phyloP scores from a whole-genome alignment of 2,113 vertebrate genomes.

The Peucedramus taeniatus region DNA sequence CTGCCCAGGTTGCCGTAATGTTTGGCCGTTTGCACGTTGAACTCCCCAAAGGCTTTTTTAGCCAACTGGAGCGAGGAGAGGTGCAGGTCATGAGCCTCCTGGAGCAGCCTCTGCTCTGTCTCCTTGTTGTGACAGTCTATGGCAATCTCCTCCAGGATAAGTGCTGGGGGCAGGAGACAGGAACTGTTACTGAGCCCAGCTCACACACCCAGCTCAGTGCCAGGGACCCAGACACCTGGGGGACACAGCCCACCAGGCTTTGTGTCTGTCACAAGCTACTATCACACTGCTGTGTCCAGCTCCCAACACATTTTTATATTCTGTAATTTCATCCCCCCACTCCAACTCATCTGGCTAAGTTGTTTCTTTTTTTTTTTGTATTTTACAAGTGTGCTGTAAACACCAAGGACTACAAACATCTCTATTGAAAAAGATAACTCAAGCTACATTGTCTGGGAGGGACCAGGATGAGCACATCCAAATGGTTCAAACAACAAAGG shows the following conservation, averaged over 20 bases:
- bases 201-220: background rate
- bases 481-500: background rate
- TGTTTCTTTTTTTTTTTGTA: background rate
- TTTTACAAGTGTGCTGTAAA: background rate
- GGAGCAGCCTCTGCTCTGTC: slow-evolving; percentile 94
- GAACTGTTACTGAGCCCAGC: background rate
- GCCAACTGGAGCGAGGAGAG: slow-evolving; percentile 96
- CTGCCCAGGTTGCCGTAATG: slow-evolving; percentile 98
- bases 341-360: background rate
- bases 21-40: slow-evolving; percentile 98
- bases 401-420: background rate
- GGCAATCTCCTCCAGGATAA: slow-evolving; percentile 97
- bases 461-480: background rate
- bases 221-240: fast-evolving
- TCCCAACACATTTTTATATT: fast-evolving
- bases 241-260: background rate
- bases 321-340: background rate
- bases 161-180: slow-evolving; percentile 71
- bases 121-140: slow-evolving; percentile 99
- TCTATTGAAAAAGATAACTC: background rate
- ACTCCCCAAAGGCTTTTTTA: slow-evolving; percentile 98
- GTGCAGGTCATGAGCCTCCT: slow-evolving; percentile 96
- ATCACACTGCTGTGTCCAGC: background rate
- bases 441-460: background rate
- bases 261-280: background rate